phyloP scores from a whole-genome alignment of 2,888 invertebrate genomes.

The Scelioninae gen. 2 region DNA sequence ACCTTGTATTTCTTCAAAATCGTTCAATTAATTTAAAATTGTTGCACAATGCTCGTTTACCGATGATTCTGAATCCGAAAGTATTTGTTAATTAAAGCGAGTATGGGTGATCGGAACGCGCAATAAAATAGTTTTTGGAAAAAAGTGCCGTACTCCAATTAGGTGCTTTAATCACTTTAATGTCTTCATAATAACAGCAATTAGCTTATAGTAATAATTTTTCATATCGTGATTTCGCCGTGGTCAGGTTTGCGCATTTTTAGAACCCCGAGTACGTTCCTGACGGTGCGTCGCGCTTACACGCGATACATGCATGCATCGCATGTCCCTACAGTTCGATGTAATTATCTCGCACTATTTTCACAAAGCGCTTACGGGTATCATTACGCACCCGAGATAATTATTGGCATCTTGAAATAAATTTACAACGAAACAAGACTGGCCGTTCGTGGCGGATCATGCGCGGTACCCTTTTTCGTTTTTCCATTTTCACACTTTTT shows the following conservation, averaged over 20 bases:
- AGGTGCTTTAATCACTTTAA: conserved; percentile 45
- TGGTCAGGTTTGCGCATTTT: conserved; percentile 47
- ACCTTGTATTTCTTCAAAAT: too few relatives aligned
- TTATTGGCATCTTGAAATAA: conserved; percentile 48
- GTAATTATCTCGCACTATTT: conserved; percentile 58
- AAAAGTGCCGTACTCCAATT: conserved; percentile 39
- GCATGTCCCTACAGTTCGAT: conserved; percentile 48
- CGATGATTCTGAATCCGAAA: too few relatives aligned
- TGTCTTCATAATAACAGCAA: conserved; percentile 56
- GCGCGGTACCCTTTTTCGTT: background rate
- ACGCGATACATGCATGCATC: conserved; percentile 50
- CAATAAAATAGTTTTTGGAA: conserved; percentile 29
- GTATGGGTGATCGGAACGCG: background rate
- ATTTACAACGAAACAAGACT: conserved; percentile 39
- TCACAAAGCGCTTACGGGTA: conserved; percentile 46
- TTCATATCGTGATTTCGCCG: conserved; percentile 47
- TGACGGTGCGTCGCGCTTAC: conserved; percentile 43
- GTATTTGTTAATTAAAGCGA: too few relatives aligned
- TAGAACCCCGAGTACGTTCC: conserved; percentile 11
- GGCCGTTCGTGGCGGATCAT: conserved; percentile 34
- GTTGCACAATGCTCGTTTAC: too few relatives aligned
- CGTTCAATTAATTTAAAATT: too few relatives aligned
- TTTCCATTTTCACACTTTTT: conserved; percentile 24
- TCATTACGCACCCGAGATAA: conserved; percentile 52
- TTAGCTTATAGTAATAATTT: conserved; percentile 49